These are phyloP conservation scores for Podarcis raffonei DNA, from an alignment of 2,113 vertebrate genomes.

Conservation along the genomic window DNA sequence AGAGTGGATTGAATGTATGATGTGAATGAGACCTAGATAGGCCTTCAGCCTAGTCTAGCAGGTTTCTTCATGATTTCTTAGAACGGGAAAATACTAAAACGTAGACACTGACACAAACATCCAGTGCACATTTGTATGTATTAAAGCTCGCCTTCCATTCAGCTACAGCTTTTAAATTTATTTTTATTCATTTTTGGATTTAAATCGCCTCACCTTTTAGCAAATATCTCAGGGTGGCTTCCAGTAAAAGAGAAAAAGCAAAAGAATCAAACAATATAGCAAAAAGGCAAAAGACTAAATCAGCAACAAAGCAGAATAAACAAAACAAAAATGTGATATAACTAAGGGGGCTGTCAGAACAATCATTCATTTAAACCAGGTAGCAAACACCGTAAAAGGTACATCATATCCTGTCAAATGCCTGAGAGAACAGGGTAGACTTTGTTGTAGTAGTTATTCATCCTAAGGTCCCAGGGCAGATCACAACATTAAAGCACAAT, in stretches of 20 bases:
- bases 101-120: background rate
- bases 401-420: background rate
- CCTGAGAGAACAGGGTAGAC: background rate
- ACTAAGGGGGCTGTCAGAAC: no score
- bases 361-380: background rate
- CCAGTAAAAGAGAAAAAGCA: background rate
- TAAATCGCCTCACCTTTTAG: background rate
- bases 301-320: no score
- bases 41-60: no score
- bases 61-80: background rate
- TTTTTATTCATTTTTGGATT: background rate
- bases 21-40: no score
- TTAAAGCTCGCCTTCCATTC: background rate
- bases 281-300: background rate
- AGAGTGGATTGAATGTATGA: no score
- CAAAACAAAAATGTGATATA: no score
- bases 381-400: background rate
- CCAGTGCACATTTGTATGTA: background rate
- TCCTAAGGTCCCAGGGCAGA: no score
- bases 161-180: background rate
- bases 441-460: background rate
- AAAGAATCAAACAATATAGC: background rate
- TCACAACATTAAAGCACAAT: no score
- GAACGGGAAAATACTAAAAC: background rate
- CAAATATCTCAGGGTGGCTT: background rate